Evolutionary conservation across 2,113 vertebrate species (phyloP).

Genomic region (Ophiodon elongatus): DNA sequence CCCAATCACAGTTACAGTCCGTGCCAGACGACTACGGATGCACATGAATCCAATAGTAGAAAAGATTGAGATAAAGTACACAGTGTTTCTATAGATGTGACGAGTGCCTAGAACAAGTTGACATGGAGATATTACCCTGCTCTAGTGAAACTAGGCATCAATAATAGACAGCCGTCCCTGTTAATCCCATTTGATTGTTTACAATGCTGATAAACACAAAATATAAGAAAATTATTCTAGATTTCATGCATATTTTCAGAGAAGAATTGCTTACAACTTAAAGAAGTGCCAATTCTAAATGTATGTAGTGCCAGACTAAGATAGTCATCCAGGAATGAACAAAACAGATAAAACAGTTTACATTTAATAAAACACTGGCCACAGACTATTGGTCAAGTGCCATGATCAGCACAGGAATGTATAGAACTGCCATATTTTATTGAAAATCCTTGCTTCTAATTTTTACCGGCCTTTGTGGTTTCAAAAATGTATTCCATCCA

Average conservation of each 20-base stretch:
- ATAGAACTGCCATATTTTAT: slow-evolving; percentile 47
- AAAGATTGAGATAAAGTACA: slow-evolving; percentile 49
- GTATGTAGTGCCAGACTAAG: slow-evolving; percentile 50
- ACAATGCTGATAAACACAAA: slow-evolving; percentile 45
- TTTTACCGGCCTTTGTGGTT: slow-evolving; percentile 24
- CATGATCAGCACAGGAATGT: slow-evolving; percentile 64
- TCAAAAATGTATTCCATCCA: slow-evolving; percentile 1
- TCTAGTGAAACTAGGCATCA: slow-evolving; percentile 10
- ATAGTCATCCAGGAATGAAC: slow-evolving; percentile 29
- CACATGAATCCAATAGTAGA: slow-evolving; percentile 47
- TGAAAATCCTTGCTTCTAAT: slow-evolving; percentile 16
- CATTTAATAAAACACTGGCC: slow-evolving; percentile 45
- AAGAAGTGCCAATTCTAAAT: slow-evolving; percentile 77
- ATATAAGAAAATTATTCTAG: slow-evolving; percentile 11
- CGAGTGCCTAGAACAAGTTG: slow-evolving; percentile 32
- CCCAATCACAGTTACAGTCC: slow-evolving; percentile 61
- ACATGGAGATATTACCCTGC: slow-evolving; percentile 15
- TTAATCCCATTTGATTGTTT: slow-evolving; percentile 42
- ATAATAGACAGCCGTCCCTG: slow-evolving; percentile 23
- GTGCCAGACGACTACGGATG: slow-evolving; percentile 57
- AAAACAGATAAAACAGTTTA: slow-evolving; percentile 58
- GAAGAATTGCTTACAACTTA: slow-evolving; percentile 42
- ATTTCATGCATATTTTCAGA: slow-evolving; percentile 12
- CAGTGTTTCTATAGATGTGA: slow-evolving; percentile 45
- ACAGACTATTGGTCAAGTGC: slow-evolving; percentile 67